These are phyloP conservation scores for Harpalus rufipes DNA, from an alignment of 2,888 invertebrate species.

Conservation along the genomic window DNA sequence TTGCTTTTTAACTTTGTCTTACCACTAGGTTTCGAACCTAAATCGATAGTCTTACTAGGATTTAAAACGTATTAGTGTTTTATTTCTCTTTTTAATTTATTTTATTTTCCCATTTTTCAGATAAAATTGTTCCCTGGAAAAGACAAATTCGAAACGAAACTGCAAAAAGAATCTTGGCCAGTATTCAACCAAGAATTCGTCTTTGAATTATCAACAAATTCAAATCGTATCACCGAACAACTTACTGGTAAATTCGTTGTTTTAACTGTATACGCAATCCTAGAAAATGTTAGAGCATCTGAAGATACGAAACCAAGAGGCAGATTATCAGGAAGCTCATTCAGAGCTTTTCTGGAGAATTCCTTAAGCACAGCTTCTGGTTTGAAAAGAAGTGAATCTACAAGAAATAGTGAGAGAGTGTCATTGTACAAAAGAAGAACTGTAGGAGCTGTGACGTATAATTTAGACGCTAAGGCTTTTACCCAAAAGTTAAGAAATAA, in stretches of 20 bases:
- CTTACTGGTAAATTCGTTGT: constrained; percentile 85
- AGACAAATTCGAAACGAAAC: constrained; percentile 86
- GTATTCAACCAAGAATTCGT: constrained; percentile 89
- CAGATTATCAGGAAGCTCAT: constrained; percentile 70
- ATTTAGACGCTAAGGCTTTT: constrained; percentile 83
- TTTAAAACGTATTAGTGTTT: not conserved
- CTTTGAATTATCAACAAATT: constrained; percentile 81
- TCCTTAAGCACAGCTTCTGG: constrained; percentile 67
- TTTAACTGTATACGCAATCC: constrained; percentile 83
- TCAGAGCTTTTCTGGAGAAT: constrained; percentile 68
- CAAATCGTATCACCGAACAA: constrained; percentile 79
- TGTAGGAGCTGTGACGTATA: constrained; percentile 84
- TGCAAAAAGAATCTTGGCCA: constrained; percentile 88
- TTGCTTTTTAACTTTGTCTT: no score
- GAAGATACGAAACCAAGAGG: constrained; percentile 73
- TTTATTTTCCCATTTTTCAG: constrained; percentile 75
- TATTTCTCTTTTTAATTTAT: no score
- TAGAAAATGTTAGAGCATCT: constrained; percentile 79
- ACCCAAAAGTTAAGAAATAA: constrained; percentile 81
- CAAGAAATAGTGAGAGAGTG: constrained; percentile 78
- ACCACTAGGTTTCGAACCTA: no score
- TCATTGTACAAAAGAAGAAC: constrained; percentile 83
- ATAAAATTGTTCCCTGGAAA: constrained; percentile 88
- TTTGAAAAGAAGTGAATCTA: constrained; percentile 42
- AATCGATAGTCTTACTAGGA: no score